These are phyloP conservation scores for Callinectes sapidus DNA, from an alignment of 2,888 invertebrate species.

Conservation along the genomic window DNA sequence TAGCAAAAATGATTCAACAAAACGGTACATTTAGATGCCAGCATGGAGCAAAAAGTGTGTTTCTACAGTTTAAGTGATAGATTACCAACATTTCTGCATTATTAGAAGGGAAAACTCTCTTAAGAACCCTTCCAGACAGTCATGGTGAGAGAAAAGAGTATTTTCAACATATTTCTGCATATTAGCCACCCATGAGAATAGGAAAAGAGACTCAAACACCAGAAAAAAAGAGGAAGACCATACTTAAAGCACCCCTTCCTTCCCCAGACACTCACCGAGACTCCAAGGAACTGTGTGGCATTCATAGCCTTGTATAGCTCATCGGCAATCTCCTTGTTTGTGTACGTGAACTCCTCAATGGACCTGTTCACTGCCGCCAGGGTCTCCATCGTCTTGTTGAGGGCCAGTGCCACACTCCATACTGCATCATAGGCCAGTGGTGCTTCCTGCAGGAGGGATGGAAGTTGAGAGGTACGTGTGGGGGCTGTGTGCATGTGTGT, in stretches of 20 bases:
- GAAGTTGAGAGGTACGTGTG: not conserved
- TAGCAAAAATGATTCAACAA: too few species aligned
- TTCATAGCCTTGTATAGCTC: slow-evolving; percentile 98
- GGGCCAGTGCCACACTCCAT: slow-evolving; percentile 98
- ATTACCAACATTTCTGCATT: too few species aligned
- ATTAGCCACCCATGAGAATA: too few species aligned
- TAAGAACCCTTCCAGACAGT: too few species aligned
- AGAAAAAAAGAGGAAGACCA: not conserved
- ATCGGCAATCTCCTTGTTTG: slow-evolving; percentile 94
- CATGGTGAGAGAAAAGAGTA: too few species aligned
- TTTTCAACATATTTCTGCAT: too few species aligned
- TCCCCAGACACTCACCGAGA: slow-evolving; percentile 86
- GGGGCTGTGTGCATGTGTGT: too few species aligned
- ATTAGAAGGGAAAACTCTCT: too few species aligned
- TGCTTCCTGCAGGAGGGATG: slow-evolving; percentile 82
- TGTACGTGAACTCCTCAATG: slow-evolving; percentile 96
- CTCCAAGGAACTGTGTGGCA: slow-evolving; percentile 97
- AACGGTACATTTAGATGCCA: too few species aligned
- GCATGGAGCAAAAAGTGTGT: too few species aligned
- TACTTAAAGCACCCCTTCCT: not conserved
- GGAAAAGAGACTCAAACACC: too few species aligned
- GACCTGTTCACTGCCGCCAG: slow-evolving; percentile 87
- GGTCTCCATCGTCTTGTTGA: slow-evolving; percentile 96
- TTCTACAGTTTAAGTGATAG: too few species aligned
- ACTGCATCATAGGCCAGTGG: slow-evolving; percentile 99